Conservation (phyloP, 2,113 vertebrate species). For the Probosciger aterrimus region DNA sequence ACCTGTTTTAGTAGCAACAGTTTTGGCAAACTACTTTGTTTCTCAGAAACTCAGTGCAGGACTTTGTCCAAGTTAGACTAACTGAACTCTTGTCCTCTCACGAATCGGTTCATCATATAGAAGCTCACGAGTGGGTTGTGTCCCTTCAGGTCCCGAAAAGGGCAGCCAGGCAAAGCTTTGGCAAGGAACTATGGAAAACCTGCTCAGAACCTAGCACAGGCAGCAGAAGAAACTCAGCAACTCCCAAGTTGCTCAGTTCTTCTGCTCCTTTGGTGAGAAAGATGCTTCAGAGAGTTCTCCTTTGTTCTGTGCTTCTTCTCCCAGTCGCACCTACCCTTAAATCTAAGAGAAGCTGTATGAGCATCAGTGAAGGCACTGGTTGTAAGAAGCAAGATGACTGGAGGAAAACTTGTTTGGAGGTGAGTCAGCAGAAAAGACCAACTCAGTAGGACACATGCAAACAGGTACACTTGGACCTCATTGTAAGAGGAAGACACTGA, state of each 20-base stretch:
- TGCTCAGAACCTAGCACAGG: background rate
- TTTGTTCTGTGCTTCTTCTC: background rate
- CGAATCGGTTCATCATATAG: fast-evolving
- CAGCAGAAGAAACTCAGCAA: background rate
- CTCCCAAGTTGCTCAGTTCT: background rate
- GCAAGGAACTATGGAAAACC: background rate
- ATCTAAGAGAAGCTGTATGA: background rate
- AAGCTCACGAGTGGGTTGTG: background rate
- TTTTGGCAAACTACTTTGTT: background rate
- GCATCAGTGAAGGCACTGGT: background rate
- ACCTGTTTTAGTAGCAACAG: background rate
- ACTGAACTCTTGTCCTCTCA: background rate
- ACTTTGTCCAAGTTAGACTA: background rate
- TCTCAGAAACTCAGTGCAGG: background rate
- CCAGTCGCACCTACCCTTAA: fast-evolving
- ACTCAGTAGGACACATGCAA: background rate
- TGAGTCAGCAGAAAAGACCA: background rate
- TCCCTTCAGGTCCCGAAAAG: background rate
- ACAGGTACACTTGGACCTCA: background rate
- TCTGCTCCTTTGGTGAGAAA: background rate
- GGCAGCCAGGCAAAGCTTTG: background rate
- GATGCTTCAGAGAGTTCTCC: background rate
- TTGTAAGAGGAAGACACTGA: background rate
- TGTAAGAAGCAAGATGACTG: background rate
- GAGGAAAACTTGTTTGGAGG: background rate